phyloP scores from a whole-genome alignment of 1,140 invertebrate species.

The Scaptomyza hsui region DNA sequence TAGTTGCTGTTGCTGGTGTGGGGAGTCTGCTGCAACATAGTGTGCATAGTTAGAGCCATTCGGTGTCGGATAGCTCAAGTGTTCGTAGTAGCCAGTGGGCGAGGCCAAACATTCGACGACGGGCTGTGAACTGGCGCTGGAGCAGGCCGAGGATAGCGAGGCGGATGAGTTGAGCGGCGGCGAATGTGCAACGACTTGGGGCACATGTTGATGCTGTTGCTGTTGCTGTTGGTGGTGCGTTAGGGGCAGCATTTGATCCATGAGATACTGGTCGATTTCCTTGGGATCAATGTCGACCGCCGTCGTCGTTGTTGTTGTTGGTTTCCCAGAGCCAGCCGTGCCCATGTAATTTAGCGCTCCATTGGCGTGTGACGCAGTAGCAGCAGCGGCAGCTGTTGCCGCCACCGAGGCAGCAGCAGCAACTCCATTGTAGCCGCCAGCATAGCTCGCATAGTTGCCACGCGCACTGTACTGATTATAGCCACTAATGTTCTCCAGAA shows the following conservation, averaged over 20 bases:
- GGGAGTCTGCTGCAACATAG: constrained; percentile 31
- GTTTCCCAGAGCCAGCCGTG: constrained; percentile 34
- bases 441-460: constrained; percentile 45
- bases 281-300: constrained; percentile 80
- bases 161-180: constrained; percentile 71
- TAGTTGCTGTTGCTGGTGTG: constrained; percentile 35
- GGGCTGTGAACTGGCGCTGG: constrained; percentile 70
- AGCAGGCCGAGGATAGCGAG: constrained; percentile 71
- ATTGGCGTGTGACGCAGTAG: constrained; percentile 67
- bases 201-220: constrained; percentile 37
- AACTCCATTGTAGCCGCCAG: constrained; percentile 45
- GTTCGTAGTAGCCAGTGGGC: constrained; percentile 59
- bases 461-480: constrained; percentile 50
- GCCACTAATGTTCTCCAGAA: constrained; percentile 64
- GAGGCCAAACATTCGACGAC: constrained; percentile 56
- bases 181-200: constrained; percentile 36
- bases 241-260: constrained; percentile 82
- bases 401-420: constrained; percentile 8
- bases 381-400: constrained; percentile 12
- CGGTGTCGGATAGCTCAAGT: constrained; percentile 49
- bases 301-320: constrained; percentile 29
- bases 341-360: constrained; percentile 78
- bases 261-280: constrained; percentile 84
- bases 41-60: constrained; percentile 33
- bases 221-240: too few relatives aligned